Base-by-base conservation (phyloP, 1,140 invertebrate species). In the Cydia fagiglandana region DNA sequence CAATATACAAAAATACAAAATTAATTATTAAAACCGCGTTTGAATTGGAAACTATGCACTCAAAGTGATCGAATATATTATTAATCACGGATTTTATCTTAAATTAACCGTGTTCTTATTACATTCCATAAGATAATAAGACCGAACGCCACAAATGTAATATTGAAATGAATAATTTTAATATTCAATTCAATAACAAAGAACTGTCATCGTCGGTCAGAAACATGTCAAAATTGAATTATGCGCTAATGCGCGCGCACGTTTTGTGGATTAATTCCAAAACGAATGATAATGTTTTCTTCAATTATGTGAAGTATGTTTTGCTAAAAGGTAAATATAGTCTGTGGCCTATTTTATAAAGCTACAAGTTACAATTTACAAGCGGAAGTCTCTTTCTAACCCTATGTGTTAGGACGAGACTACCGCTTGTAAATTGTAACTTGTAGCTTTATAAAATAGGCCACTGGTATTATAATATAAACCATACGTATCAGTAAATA, bases 131-230 rank as follows among this genome's bases (percentile, higher is more conserved):
- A 17, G 5, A 50, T 34, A 53, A 70, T 38, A 61, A 24, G 56
- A 61, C 56, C 56, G 17, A 9, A 24, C 56, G 24, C 56, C 20
- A 24, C 20, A 61, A 61, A 12, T 24, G 9, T 61, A 24, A 61
- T 61, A 61, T 10, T 61, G 56, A 61, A 61, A 61, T 61, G 56
- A 61, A 61, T 61, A 61, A 61, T 61, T 17, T 17, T 5, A 24
- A 61, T 20, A 24, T 24, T 61, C 17, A 61, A 61, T 12, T 61
- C 20, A 61, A 61, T 61, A 61, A 61, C 56, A 61, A 61, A 61
- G 56, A 61, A 61, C 56, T 61, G 56, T 61, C 56, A 61, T 20
- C 53, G 53, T 17, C 53, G 2, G 56, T 10, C 20, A 24, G 20
- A 1, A 4, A 24, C 9, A 12, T 61, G 56, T 24, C 56, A 38